A percentile compares a stretch with the other conserved stretches of the same genome.
phyloP scores from a whole-genome alignment of 2,113 vertebrate species.

The Prunella fulvescens region DNA sequence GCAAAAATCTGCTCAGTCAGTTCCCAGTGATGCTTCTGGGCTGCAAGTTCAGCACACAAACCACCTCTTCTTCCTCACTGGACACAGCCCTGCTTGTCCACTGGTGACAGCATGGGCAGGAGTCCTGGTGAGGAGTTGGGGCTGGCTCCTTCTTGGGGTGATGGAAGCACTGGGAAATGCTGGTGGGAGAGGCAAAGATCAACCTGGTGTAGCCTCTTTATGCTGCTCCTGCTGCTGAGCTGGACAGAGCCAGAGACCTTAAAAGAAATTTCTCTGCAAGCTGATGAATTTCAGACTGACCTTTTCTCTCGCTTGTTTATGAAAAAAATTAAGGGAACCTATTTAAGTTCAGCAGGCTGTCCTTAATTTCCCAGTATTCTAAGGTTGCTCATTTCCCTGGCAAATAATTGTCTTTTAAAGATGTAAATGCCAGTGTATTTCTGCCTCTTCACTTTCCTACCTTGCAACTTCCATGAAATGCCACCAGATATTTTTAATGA shows the following conservation, averaged over 20 bases:
- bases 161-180: neutral
- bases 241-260: neutral
- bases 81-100: fast-evolving
- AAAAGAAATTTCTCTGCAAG: neutral
- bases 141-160: neutral
- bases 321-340: neutral
- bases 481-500: neutral
- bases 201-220: neutral
- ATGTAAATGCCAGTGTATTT: neutral
- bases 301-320: neutral
- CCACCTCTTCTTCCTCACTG: neutral
- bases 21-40: neutral
- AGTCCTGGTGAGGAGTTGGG: neutral
- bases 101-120: neutral
- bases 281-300: neutral
- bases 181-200: neutral
- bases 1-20: neutral
- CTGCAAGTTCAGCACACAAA: neutral
- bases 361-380: neutral
- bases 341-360: neutral
- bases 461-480: neutral
- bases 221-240: neutral
- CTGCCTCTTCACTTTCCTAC: neutral
- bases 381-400: neutral
- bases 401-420: neutral